Evolutionary conservation across 2,797 vertebrate genomes (phyloP).

Genomic region (Enteromius fasciolatus): DNA sequence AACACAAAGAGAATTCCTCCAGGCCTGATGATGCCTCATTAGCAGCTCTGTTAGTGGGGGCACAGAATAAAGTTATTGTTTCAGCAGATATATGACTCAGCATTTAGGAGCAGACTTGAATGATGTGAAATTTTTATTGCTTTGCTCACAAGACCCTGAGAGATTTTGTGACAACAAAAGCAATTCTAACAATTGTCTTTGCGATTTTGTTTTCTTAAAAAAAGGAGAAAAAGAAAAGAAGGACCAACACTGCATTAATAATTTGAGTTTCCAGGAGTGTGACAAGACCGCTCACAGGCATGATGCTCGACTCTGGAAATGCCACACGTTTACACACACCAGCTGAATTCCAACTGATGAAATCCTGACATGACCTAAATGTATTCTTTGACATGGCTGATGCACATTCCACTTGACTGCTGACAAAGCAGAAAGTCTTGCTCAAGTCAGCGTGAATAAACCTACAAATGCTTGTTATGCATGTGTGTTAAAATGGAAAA

Average conservation of each 20-base stretch:
- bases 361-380: constrained; percentile 62
- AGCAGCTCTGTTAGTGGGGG: constrained; percentile 3
- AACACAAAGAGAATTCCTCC: constrained; percentile 35
- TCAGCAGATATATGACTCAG: constrained; percentile 23
- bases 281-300: constrained; percentile 19
- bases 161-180: constrained; percentile 5
- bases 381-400: constrained; percentile 60
- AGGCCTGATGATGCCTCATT: constrained; percentile 25
- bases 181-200: constrained; percentile 1
- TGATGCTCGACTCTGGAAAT: constrained; percentile 9
- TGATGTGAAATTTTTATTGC: constrained; percentile 2
- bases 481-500: constrained; percentile 11
- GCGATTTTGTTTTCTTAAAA: not conserved
- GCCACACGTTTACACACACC: constrained; percentile 30
- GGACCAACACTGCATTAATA: constrained; percentile 14
- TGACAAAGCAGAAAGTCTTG: constrained; percentile 59
- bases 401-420: constrained; percentile 55
- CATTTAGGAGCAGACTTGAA: constrained; percentile 15
- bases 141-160: constrained; percentile 12
- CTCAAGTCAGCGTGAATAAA: constrained; percentile 55
- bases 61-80: constrained; percentile 40
- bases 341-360: constrained; percentile 59
- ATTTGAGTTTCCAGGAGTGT: constrained; percentile 33
- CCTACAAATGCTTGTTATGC: constrained; percentile 45
- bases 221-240: not conserved